Conservation (phyloP, 2,113 vertebrate genomes). For the Silurus asotus region DNA sequence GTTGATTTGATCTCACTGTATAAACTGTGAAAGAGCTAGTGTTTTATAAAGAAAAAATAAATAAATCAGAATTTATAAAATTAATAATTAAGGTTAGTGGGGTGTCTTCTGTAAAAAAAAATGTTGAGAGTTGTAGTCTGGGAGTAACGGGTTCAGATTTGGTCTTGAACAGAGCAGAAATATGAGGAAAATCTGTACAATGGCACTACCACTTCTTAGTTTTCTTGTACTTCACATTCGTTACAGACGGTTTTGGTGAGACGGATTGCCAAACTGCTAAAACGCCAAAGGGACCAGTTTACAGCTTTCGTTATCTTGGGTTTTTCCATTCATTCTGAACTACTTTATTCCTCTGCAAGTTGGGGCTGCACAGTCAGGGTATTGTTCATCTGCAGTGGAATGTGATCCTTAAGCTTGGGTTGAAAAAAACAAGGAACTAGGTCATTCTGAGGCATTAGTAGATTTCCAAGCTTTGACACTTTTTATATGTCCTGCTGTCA, state of each 20-base stretch:
- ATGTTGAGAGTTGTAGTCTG: not conserved
- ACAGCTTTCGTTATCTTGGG: not conserved
- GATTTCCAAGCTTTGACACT: not conserved
- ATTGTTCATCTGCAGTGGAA: constrained; percentile 45
- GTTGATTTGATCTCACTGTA: too few species aligned
- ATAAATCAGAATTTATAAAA: too few species aligned
- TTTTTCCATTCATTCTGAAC: not conserved
- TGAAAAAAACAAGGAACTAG: constrained; percentile 6
- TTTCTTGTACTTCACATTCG: not conserved
- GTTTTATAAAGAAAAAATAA: too few species aligned
- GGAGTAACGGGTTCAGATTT: not conserved
- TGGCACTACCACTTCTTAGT: not conserved
- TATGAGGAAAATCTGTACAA: not conserved
- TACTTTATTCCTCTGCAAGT: not conserved
- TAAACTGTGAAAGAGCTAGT: too few species aligned
- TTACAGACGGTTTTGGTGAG: constrained; percentile 1
- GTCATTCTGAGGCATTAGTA: not conserved
- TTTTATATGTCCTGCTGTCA: not conserved
- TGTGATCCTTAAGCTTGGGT: constrained; percentile 13
- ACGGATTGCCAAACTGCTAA: not conserved
- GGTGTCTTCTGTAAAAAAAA: too few species aligned
- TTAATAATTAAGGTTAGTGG: too few species aligned
- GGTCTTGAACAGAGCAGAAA: not conserved
- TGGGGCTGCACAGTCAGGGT: constrained; percentile 21
- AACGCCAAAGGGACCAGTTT: not conserved